Evolutionary conservation across 2,888 invertebrate species (phyloP).

Genomic region (Watsonalla binaria): DNA sequence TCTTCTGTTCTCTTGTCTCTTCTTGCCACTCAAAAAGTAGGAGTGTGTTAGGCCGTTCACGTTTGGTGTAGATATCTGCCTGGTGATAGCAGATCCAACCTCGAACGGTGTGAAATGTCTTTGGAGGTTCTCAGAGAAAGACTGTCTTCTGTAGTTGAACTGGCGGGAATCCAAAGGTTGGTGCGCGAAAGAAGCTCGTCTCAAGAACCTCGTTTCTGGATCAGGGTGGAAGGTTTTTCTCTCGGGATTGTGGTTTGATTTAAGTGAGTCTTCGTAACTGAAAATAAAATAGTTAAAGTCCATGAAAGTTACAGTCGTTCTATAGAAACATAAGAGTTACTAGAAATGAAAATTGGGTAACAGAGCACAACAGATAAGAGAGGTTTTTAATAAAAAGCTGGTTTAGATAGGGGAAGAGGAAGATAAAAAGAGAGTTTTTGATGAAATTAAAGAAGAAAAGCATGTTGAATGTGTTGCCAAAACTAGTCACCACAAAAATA

Average conservation of each 20-base stretch:
- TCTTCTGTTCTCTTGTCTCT: slow-evolving; percentile 50
- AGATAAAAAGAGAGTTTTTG: too few species aligned
- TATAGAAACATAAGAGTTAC: neutral
- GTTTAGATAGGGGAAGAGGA: too few species aligned
- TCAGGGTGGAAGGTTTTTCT: slow-evolving; percentile 42
- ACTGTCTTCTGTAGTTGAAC: slow-evolving; percentile 54
- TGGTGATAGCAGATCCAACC: slow-evolving; percentile 42
- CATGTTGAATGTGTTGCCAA: too few species aligned
- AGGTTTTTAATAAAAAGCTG: too few species aligned
- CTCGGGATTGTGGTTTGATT: slow-evolving; percentile 79
- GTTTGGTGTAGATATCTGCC: slow-evolving; percentile 63
- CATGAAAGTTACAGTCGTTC: neutral
- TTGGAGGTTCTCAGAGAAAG: slow-evolving; percentile 68
- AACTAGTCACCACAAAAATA: too few species aligned
- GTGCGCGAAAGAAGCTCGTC: slow-evolving; percentile 64
- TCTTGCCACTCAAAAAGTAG: slow-evolving; percentile 50
- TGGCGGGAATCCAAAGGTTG: slow-evolving; percentile 53
- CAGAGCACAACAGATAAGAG: too few species aligned
- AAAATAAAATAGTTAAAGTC: slow-evolving; percentile 60
- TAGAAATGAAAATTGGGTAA: neutral
- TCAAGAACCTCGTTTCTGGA: slow-evolving; percentile 43
- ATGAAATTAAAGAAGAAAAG: too few species aligned
- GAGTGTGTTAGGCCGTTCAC: slow-evolving; percentile 50
- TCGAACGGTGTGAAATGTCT: slow-evolving; percentile 60
- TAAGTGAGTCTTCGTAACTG: slow-evolving; percentile 90